These are phyloP conservation scores for Phycodurus eques DNA, from an alignment of 2,113 vertebrate species.

Conservation along the genomic window DNA sequence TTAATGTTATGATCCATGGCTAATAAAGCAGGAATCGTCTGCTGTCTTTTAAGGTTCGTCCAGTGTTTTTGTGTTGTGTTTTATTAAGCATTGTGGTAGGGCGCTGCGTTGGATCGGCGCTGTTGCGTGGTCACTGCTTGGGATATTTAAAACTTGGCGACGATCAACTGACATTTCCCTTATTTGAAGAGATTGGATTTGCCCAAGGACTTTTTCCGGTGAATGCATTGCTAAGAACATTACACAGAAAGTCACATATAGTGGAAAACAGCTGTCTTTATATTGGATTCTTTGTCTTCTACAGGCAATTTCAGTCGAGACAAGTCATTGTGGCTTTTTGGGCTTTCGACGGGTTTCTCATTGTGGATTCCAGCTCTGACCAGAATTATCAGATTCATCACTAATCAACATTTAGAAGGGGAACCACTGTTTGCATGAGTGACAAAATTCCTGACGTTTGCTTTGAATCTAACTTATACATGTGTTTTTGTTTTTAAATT, in stretches of 20 bases:
- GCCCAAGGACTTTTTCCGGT: constrained; percentile 74
- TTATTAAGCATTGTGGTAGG: constrained; percentile 69
- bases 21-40: constrained; percentile 49
- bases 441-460: constrained; percentile 63
- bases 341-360: constrained; percentile 66
- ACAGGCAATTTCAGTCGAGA: constrained; percentile 59
- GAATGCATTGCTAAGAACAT: constrained; percentile 63
- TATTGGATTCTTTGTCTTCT: constrained; percentile 70
- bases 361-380: constrained; percentile 63
- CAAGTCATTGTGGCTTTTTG: constrained; percentile 62
- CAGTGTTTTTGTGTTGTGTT: constrained; percentile 50
- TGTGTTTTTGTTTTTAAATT: constrained; percentile 51
- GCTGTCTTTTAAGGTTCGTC: constrained; percentile 56
- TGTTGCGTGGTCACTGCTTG: constrained; percentile 53
- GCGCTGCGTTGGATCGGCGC: constrained; percentile 45
- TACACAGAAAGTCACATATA: constrained; percentile 67
- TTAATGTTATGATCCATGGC: constrained; percentile 51
- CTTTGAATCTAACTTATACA: constrained; percentile 47
- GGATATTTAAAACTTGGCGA: constrained; percentile 73
- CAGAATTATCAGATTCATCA: constrained; percentile 70
- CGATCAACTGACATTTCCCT: constrained; percentile 63
- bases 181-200: constrained; percentile 57
- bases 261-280: constrained; percentile 62
- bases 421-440: constrained; percentile 63
- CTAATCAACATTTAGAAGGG: constrained; percentile 52